Percentiles rank a stretch among this genome's conserved stretches.
These are phyloP conservation scores for Pasiphila rectangulata DNA, from an alignment of 2,888 invertebrate species.

Conservation along the genomic window DNA sequence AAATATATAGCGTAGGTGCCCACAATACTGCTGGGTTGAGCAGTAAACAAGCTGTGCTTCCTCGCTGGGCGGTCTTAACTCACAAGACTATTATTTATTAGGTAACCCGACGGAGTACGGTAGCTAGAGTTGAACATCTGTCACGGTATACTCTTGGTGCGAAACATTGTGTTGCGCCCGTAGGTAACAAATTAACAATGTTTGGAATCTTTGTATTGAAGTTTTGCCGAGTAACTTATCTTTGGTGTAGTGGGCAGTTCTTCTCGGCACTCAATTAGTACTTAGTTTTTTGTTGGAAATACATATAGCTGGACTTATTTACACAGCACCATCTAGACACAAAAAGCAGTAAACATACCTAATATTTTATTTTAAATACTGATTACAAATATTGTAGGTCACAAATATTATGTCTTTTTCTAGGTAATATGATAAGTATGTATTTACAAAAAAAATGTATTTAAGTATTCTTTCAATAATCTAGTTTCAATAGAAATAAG, in stretches of 20 bases:
- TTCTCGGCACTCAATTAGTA: too few relatives aligned
- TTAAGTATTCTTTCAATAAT: too few relatives aligned
- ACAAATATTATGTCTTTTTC: too few relatives aligned
- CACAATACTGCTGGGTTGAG: constrained; percentile 66
- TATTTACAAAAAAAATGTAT: too few relatives aligned
- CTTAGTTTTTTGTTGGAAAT: too few relatives aligned
- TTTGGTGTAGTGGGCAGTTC: neutral
- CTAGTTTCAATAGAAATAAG: too few relatives aligned
- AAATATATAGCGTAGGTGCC: constrained; percentile 77
- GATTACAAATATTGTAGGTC: too few relatives aligned
- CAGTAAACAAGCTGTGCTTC: constrained; percentile 71
- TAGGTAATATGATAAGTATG: too few relatives aligned
- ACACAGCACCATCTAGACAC: too few relatives aligned
- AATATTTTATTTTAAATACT: too few relatives aligned
- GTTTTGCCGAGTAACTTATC: constrained; percentile 7
- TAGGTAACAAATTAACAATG: constrained; percentile 10
- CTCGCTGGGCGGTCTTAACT: constrained; percentile 79
- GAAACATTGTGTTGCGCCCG: constrained; percentile 22
- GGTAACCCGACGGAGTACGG: constrained; percentile 59
- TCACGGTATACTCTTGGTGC: constrained; percentile 35
- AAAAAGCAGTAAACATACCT: too few relatives aligned
- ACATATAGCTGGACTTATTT: too few relatives aligned
- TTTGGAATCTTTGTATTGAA: constrained; percentile 9
- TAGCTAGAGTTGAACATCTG: constrained; percentile 59
- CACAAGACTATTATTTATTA: constrained; percentile 76